These are phyloP conservation scores for Rhinogobius similis DNA, from an alignment of 2,113 vertebrate genomes.

Conservation along the genomic window DNA sequence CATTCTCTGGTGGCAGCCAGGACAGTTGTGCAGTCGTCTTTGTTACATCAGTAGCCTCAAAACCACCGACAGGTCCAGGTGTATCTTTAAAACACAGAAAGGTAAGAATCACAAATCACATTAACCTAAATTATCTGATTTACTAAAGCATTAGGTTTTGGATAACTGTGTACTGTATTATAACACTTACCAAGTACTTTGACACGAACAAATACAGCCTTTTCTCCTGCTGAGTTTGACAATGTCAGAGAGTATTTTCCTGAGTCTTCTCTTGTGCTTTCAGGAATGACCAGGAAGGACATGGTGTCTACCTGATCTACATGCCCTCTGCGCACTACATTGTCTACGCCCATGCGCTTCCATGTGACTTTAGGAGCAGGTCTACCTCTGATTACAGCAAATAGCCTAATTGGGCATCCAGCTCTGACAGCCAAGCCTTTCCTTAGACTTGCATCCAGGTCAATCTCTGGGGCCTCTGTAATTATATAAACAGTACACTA, in stretches of 20 bases:
- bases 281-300: conserved; percentile 95
- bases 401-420: conserved; percentile 95
- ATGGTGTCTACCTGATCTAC: conserved; percentile 96
- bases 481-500: conserved; percentile 6
- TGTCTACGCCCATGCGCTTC: conserved; percentile 92
- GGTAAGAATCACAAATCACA: background rate
- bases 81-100: conserved; percentile 81
- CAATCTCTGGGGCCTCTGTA: conserved; percentile 95
- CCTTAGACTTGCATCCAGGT: conserved; percentile 95
- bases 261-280: conserved; percentile 96
- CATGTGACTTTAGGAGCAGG: conserved; percentile 95
- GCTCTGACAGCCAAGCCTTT: conserved; percentile 92
- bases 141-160: background rate
- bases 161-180: background rate
- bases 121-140: background rate
- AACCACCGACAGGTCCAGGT: conserved; percentile 91
- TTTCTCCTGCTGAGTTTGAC: conserved; percentile 93
- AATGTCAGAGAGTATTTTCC: conserved; percentile 94
- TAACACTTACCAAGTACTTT: conserved; percentile 88
- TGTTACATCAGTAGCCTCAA: conserved; percentile 86
- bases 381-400: conserved; percentile 92
- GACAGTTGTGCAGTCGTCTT: conserved; percentile 92
- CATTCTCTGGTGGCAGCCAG: conserved; percentile 96
- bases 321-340: conserved; percentile 91
- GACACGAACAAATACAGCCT: conserved; percentile 93